These are phyloP conservation scores for Myotis planiceps DNA, from an alignment of 2,797 vertebrate genomes.

Conservation along the genomic window DNA sequence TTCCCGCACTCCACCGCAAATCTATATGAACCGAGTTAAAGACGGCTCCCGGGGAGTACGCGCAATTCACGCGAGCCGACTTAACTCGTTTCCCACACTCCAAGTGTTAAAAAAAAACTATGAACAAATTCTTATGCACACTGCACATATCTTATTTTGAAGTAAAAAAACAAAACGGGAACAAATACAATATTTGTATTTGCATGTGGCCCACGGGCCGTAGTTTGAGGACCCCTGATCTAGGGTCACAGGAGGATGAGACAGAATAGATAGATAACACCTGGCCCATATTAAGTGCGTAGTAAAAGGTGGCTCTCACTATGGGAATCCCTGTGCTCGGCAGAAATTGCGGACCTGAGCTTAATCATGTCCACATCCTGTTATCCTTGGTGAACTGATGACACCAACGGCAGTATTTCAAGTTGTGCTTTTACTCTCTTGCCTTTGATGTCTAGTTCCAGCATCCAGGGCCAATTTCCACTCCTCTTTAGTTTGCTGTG, in stretches of 20 bases:
- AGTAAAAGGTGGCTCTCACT: not conserved
- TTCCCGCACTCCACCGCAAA: too few species aligned
- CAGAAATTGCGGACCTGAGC: not conserved
- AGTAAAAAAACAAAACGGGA: too few species aligned
- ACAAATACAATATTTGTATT: too few species aligned
- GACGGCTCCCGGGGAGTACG: too few species aligned
- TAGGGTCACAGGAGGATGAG: not conserved
- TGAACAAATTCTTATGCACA: too few species aligned
- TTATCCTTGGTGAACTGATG: not conserved
- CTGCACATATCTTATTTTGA: too few species aligned
- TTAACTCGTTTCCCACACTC: too few species aligned
- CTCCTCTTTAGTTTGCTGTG: not conserved
- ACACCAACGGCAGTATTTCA: conserved; percentile 12
- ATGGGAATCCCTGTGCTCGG: not conserved
- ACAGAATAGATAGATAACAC: not conserved
- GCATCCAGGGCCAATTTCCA: not conserved
- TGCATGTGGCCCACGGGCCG: too few species aligned
- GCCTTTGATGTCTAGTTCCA: not conserved
- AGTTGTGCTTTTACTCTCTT: not conserved
- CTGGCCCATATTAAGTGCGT: not conserved
- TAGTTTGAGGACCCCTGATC: too few species aligned
- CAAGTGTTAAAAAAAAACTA: too few species aligned
- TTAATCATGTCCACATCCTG: not conserved
- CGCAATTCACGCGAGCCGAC: too few species aligned
- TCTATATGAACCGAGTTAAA: too few species aligned